Evolutionary conservation across 2,797 vertebrate species (phyloP), one percentile per base, ranked within the genome.

Genomic region (Adelosebastes latens): DNA sequence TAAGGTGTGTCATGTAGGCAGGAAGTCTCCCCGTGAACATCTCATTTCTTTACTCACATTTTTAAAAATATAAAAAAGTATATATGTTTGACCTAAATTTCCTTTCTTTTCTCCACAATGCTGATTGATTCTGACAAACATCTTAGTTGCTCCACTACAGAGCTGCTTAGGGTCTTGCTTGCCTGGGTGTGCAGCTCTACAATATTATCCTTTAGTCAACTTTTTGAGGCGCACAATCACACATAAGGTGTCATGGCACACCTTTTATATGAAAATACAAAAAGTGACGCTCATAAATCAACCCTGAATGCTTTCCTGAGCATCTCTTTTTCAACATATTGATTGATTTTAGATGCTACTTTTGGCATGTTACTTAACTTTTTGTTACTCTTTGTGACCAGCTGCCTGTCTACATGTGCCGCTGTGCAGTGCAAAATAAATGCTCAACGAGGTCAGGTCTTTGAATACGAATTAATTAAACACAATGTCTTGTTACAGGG

Each of bases 1-100:
- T 78, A 84, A 67, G 79, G 68, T 75, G 83, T 74, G 71, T 86
- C 81, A 80, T n/a, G 60, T 88, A 83, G 82, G 29, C 84, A 65
- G 70, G 77, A 85, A 76, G 63, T 36, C 22, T 61, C 84, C 80
- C 78, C 9, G 2, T 70, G 65, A 81, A 59, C 70, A 32, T 85
- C 60, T 84, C 14, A 49, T 77, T 62, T 81, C 77, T 86, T 61
- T 46, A 62, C 68, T 69, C 64, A 34, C 42, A 70, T 71, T 75
- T 77, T 83, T 69, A 25, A 80, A 81, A 70, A 60, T 32, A 79
- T 52, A 63, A 25, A 32, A 69, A 42, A 71, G 9, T 29, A 9
- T 4, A 39, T 59, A 14, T 46, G 20, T 77, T 80, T 64, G 32
- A 84, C 66, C 68, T 63, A 63, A 67, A 34, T 70, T 60, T 77